phyloP scores from a whole-genome alignment of 2,113 vertebrate genomes.

The Limanda limanda region DNA sequence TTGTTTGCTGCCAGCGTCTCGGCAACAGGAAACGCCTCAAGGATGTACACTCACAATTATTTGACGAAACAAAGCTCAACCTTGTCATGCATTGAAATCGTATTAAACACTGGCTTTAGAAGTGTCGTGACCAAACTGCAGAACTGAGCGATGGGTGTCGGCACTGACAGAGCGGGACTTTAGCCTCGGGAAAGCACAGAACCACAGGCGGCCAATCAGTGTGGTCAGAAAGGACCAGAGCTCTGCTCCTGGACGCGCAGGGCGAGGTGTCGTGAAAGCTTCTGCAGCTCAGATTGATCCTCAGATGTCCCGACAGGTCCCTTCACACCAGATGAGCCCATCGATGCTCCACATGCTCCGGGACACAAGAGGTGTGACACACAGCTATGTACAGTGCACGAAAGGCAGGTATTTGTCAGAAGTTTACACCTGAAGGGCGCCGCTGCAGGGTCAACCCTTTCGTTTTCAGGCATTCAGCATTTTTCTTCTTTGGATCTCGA shows the following conservation, averaged over 20 bases:
- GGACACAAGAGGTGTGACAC: slow-evolving; percentile 59
- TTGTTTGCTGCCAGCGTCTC: neutral
- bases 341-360: slow-evolving; percentile 25
- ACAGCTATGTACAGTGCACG: slow-evolving; percentile 70
- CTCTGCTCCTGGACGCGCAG: slow-evolving; percentile 26
- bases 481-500: slow-evolving; percentile 77
- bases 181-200: slow-evolving; percentile 36
- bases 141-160: slow-evolving; percentile 35
- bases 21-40: neutral
- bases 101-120: slow-evolving; percentile 28
- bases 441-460: slow-evolving; percentile 28
- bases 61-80: slow-evolving; percentile 22
- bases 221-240: slow-evolving; percentile 33
- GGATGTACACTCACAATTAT: slow-evolving; percentile 4
- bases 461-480: slow-evolving; percentile 66
- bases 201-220: slow-evolving; percentile 52
- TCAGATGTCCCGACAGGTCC: slow-evolving; percentile 63
- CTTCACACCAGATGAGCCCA: slow-evolving; percentile 56
- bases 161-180: slow-evolving; percentile 15
- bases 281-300: slow-evolving; percentile 61
- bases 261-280: slow-evolving; percentile 46
- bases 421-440: slow-evolving; percentile 49
- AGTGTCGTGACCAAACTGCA: slow-evolving; percentile 43
- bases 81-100: slow-evolving; percentile 37
- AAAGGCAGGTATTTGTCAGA: slow-evolving; percentile 64